These are phyloP conservation scores for Eubasilissa splendida DNA, from an alignment of 2,888 invertebrate species.

Conservation along the genomic window DNA sequence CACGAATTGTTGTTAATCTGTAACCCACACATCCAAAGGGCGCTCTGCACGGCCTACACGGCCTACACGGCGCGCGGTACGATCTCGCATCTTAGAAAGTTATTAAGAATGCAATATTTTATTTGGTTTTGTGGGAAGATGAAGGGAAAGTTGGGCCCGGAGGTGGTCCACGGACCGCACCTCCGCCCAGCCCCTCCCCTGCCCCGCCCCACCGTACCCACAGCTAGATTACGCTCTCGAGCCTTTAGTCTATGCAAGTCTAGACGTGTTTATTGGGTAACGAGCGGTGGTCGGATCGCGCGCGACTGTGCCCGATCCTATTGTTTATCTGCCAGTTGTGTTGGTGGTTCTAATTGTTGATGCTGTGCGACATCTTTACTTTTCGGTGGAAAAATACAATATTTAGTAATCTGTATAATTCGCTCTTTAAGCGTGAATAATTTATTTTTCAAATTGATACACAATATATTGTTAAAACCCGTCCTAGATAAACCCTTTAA, in stretches of 20 bases:
- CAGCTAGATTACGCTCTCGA: background rate
- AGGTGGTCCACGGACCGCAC: constrained; percentile 12
- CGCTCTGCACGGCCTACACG: no score
- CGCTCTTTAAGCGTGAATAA: no score
- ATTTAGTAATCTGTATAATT: no score
- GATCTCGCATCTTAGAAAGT: constrained; percentile 9
- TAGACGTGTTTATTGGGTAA: constrained; percentile 21
- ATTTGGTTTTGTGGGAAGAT: constrained; percentile 18
- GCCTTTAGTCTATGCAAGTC: background rate
- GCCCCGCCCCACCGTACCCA: background rate
- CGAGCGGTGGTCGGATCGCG: background rate
- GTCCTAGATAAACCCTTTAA: no score
- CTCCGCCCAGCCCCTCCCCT: background rate
- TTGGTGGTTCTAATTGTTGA: no score
- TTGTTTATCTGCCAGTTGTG: no score
- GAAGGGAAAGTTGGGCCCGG: constrained; percentile 12
- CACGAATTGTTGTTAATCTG: background rate
- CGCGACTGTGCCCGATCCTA: no score
- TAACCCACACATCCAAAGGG: constrained; percentile 1
- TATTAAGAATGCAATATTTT: background rate
- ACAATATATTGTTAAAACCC: no score
- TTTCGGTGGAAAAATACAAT: no score
- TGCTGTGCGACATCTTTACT: no score
- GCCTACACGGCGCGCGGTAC: background rate
- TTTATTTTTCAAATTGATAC: no score